Evolutionary conservation across 2,888 invertebrate genomes (phyloP), one percentile per base, ranked within the genome.

Genomic region (Dicycla oo): DNA sequence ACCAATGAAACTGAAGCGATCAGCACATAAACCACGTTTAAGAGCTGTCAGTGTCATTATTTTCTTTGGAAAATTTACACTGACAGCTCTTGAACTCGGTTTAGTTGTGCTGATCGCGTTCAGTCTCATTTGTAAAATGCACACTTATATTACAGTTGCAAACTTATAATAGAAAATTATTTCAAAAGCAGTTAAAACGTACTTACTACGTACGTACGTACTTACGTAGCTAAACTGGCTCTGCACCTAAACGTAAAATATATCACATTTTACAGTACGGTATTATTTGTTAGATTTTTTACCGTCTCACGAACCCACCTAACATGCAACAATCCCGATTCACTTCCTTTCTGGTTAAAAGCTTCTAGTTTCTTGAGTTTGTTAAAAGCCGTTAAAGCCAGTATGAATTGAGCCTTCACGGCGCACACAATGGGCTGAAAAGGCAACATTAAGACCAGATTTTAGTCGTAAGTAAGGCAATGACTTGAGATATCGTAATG

Each of bases 401-500:
- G 89, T 86, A 91, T 92, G 91, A 92, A 93, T 92, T 92, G 91
- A 90, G 91, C 89, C 89, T 89, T 86, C 90, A 81, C 87, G 76
- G 85, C 75, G 84, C 84, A 83, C 87, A 94, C 94, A 94, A 94
- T 94, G 88, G 91, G 84, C 88, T 93, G 90, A 91, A 91, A 91
- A 92, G 91, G 92, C 89, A 92, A 91, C 92, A 93, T 93, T 93
- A 93, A 90, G 90, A 89, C 88, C 91, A 92, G 91, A 93, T 92
- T 93, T 91, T 87, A 91, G 91, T 88, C 90, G 90, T 91, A 92
- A 93, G 92, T 90, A 91, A 92, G 88, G 91, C 91, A 91, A 92
- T 93, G 91, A 91, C 91, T 92, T 90, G 90, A 89, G 90, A 86
- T 88, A 91, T 87, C 81, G 85, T 88, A 86, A 89, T 81, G 83